Evolutionary conservation across 1,140 invertebrate species (phyloP).

Genomic region (Potamilus streckersoni): DNA sequence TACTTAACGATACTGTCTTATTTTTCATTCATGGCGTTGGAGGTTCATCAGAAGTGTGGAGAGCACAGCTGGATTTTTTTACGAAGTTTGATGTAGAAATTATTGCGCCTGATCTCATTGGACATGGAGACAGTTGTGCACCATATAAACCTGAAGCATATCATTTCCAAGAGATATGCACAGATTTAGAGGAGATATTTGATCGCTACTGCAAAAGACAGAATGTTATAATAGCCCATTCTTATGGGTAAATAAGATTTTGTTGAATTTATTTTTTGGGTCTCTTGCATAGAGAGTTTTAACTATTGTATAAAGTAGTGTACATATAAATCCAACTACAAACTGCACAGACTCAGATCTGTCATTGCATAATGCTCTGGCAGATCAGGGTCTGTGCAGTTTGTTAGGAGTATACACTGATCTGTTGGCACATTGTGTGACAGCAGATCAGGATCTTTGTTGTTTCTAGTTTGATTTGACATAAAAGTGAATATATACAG

Average conservation of each 20-base stretch:
- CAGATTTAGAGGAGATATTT: conserved; percentile 75
- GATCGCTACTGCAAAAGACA: conserved; percentile 71
- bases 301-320: too few species aligned
- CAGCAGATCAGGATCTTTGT: too few species aligned
- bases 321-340: too few species aligned
- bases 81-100: conserved; percentile 75
- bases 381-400: too few species aligned
- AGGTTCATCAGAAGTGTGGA: conserved; percentile 78
- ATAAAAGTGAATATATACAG: too few species aligned
- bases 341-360: too few species aligned
- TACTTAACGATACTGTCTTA: conserved; percentile 58
- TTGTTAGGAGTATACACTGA: too few species aligned
- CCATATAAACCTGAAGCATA: conserved; percentile 74
- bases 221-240: conserved; percentile 74
- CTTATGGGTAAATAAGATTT: conserved; percentile 72
- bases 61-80: conserved; percentile 76
- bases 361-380: too few species aligned
- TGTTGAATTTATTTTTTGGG: conserved; percentile 7
- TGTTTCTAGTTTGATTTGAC: too few species aligned
- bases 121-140: conserved; percentile 79
- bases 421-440: too few species aligned
- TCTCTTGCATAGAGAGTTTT: too few species aligned
- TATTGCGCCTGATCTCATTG: conserved; percentile 77
- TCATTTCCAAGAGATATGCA: conserved; percentile 75
- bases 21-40: conserved; percentile 82